phyloP scores from a whole-genome alignment of 2,797 vertebrate species.

The Mallotus villosus region DNA sequence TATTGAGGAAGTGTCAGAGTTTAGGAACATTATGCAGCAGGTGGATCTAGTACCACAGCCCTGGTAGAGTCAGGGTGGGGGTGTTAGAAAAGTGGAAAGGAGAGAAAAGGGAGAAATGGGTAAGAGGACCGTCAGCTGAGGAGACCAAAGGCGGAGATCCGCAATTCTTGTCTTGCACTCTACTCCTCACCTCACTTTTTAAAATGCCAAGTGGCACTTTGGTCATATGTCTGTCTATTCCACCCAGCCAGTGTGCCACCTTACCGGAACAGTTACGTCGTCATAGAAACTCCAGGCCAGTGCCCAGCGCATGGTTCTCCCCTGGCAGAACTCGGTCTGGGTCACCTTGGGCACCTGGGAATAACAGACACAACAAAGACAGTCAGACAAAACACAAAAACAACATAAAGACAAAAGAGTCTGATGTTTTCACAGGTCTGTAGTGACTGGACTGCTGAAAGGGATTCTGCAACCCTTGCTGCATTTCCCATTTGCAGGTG shows the following conservation, averaged over 20 bases:
- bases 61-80: background rate
- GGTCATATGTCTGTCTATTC: background rate
- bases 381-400: background rate
- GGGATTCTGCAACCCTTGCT: background rate
- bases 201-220: background rate
- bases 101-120: background rate
- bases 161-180: background rate
- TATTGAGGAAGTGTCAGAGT: constrained; percentile 34
- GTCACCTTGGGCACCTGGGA: constrained; percentile 92
- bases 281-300: constrained; percentile 98
- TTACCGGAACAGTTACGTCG: constrained; percentile 93
- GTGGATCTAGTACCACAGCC: background rate
- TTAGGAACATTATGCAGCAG: constrained; percentile 30
- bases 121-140: background rate
- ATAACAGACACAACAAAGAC: background rate
- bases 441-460: background rate
- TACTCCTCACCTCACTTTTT: background rate
- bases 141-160: background rate
- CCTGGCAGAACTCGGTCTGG: constrained; percentile 96
- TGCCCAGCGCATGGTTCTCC: constrained; percentile 97
- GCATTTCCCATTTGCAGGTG: constrained; percentile 4
- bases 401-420: background rate
- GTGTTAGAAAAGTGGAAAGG: background rate
- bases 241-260: constrained; percentile 42
- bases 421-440: background rate